These are phyloP conservation scores for Nilaparvata lugens DNA, from an alignment of 1,140 invertebrate species.

Conservation along the genomic window DNA sequence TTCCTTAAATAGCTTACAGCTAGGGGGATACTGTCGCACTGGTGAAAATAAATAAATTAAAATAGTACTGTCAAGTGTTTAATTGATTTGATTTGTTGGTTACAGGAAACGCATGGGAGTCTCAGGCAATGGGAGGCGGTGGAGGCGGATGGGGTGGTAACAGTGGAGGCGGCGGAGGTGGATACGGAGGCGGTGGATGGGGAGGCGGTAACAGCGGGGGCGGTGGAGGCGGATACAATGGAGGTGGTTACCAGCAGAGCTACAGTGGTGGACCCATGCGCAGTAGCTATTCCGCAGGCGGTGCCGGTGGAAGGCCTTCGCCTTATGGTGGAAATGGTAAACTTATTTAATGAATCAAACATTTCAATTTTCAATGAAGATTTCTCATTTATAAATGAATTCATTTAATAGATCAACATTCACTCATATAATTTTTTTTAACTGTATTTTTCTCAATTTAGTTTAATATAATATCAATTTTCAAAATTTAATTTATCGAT, in stretches of 20 bases:
- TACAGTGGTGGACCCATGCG: constrained; percentile 19
- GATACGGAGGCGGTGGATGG: constrained; percentile 23
- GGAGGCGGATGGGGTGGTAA: not conserved
- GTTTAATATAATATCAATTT: too few species aligned
- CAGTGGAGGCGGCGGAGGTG: constrained; percentile 22
- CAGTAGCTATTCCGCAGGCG: constrained; percentile 20
- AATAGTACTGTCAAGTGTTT: too few species aligned
- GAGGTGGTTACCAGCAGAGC: constrained; percentile 18
- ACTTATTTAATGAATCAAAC: too few species aligned
- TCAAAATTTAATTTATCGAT: too few species aligned
- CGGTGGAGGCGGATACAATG: constrained; percentile 23
- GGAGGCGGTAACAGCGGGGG: constrained; percentile 22
- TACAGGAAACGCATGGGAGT: not conserved
- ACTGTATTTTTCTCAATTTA: too few species aligned
- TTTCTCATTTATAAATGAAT: too few species aligned
- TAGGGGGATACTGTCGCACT: too few species aligned
- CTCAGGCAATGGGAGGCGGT: constrained; percentile 24
- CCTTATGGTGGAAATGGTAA: constrained; percentile 9
- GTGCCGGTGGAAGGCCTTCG: constrained; percentile 8
- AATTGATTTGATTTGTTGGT: not conserved
- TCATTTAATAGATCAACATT: too few species aligned
- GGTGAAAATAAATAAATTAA: too few species aligned
- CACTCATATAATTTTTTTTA: too few species aligned
- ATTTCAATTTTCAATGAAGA: too few species aligned
- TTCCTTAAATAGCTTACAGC: too few species aligned